phyloP scores from a whole-genome alignment of 1,140 invertebrate genomes.

The Apis laboriosa region DNA sequence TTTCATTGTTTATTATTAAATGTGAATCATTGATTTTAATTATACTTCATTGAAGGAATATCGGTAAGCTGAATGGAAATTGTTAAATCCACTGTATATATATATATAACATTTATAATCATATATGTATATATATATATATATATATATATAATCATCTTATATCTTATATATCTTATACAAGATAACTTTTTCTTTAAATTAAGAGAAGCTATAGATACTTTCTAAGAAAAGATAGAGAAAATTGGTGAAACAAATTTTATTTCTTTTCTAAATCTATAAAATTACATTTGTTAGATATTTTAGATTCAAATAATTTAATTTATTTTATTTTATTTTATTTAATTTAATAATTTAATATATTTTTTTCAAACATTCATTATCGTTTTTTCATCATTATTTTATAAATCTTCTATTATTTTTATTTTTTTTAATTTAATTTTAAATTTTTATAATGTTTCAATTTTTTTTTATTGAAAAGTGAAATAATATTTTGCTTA shows the following conservation, averaged over 20 bases:
- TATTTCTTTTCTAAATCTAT: not conserved
- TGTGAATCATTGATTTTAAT: not conserved
- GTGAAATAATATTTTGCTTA: not conserved
- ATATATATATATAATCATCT: not conserved
- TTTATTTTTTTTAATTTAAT: not conserved
- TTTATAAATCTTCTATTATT: not conserved
- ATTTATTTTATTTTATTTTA: too few relatives aligned
- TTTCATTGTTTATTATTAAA: not conserved
- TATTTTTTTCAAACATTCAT: too few relatives aligned
- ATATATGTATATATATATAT: not conserved
- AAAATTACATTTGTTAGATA: too few relatives aligned
- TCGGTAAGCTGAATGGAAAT: conserved; percentile 9
- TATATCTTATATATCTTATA: too few relatives aligned
- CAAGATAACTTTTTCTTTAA: not conserved
- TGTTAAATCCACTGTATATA: conserved; percentile 6
- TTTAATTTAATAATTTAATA: too few relatives aligned
- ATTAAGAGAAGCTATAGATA: conserved; percentile 21
- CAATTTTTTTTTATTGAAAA: too few relatives aligned
- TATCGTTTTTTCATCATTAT: not conserved
- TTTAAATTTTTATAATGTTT: not conserved
- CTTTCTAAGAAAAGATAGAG: conserved; percentile 27
- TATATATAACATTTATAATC: conserved; percentile 6
- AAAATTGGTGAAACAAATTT: not conserved
- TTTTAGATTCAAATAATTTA: too few relatives aligned
- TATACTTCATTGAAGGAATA: not conserved